Evolutionary conservation across 2,113 vertebrate genomes (phyloP), one percentile per base, ranked within the genome.

Genomic region (Caloenas nicobarica): DNA sequence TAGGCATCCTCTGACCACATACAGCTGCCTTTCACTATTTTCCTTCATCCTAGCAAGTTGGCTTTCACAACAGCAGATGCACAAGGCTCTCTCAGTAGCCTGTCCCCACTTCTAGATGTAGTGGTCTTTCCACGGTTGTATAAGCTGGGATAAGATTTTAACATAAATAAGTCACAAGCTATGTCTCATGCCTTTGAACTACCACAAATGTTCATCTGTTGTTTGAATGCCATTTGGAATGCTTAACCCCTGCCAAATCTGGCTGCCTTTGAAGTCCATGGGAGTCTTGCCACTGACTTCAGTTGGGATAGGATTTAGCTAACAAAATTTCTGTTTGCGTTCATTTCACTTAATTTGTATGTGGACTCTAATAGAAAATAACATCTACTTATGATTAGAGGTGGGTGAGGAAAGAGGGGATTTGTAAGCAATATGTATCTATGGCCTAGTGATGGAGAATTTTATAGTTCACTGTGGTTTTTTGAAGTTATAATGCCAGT

Each of bases 211-310:
- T 70, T 92, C 88, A 92, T 96, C 95, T 96, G 95, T 87, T 96
- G 77, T 92, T 89, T 82, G 50, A 89, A 84, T 73, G 77, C 62
- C 36, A 70, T 87, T 96, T 95, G 86, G 48, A 90, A 79, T 1
- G 19, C 61, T 87, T 79, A 93, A 84, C 17, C 62, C 73, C 28
- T 89, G 91, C 93, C 94, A 96, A 89, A 94, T 95, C 66, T 86
- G 51, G 4, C 64, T 91, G 53, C 54, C 89, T 96, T 95, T 96
- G 88, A 96, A 96, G 73, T 93, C 91, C 25, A 16, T 60, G 66
- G 73, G 81, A 93, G 50, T 38, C 65, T 57, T 89, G 86, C 81
- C 57, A 72, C 57, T 1, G 7, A 42, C n/a, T 58, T 29, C 44
- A 69, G 31, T 57, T 93, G 83, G 36, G 36, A 65, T 23, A 81